Evolutionary conservation across 2,888 invertebrate genomes (phyloP).

Genomic region (Parapristionchus giblindavisi): DNA sequence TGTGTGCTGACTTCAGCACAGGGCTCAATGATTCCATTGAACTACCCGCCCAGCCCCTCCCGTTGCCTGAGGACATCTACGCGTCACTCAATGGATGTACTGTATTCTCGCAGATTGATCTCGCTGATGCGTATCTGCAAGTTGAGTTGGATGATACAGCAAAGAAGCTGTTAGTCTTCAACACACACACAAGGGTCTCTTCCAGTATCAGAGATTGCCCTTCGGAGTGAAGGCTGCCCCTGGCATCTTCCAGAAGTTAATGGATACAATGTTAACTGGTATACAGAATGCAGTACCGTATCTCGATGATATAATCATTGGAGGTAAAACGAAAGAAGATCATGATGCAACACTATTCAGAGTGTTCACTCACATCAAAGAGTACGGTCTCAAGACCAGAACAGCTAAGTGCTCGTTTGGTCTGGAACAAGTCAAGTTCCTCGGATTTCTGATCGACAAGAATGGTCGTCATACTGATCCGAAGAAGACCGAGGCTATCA

Average conservation of each 20-base stretch:
- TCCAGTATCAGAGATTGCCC: constrained; percentile 48
- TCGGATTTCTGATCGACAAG: constrained; percentile 43
- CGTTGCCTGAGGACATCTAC: constrained; percentile 50
- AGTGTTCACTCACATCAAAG: constrained; percentile 38
- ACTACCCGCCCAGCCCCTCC: constrained; percentile 49
- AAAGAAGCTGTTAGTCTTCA: constrained; percentile 45
- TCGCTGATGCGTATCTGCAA: constrained; percentile 57
- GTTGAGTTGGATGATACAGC: constrained; percentile 46
- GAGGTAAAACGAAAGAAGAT: constrained; percentile 28
- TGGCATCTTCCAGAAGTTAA: constrained; percentile 49
- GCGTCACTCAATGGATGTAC: constrained; percentile 45
- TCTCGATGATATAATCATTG: constrained; percentile 52
- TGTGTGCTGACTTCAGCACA: constrained; percentile 56
- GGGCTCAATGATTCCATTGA: constrained; percentile 51
- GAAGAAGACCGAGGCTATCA: constrained; percentile 41
- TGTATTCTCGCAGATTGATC: constrained; percentile 50
- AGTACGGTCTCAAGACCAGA: constrained; percentile 39
- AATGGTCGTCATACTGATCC: constrained; percentile 38
- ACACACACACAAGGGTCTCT: constrained; percentile 55
- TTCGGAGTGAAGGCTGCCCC: constrained; percentile 57
- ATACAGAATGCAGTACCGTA: constrained; percentile 44
- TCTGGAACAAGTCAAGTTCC: constrained; percentile 38
- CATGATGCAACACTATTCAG: constrained; percentile 36
- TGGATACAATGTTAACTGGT: constrained; percentile 47
- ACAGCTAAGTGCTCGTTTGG: constrained; percentile 46